Conservation (phyloP, 2,888 invertebrate species). For the Callyntrura sp. region DNA sequence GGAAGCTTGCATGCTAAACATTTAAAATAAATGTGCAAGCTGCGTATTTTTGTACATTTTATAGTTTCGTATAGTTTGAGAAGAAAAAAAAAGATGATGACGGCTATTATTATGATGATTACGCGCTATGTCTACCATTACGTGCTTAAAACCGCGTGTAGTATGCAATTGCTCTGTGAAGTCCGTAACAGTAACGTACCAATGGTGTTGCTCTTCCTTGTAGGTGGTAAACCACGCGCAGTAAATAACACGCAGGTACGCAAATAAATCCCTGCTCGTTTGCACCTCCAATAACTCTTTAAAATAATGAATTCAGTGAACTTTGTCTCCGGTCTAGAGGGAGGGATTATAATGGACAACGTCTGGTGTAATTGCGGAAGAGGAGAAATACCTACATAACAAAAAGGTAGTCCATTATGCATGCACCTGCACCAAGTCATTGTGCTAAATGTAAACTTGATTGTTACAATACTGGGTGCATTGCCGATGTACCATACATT, state of each 20-base stretch:
- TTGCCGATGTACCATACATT: slow-evolving; percentile 2
- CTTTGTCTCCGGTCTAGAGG: slow-evolving; percentile 44
- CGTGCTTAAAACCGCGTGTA: slow-evolving; percentile 2
- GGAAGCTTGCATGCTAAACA: too few relatives aligned
- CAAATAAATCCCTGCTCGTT: slow-evolving; percentile 69
- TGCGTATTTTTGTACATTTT: too few relatives aligned
- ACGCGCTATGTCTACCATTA: slow-evolving; percentile 38
- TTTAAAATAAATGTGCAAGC: too few relatives aligned
- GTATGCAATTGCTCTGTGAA: slow-evolving; percentile 8
- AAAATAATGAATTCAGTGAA: slow-evolving; percentile 38
- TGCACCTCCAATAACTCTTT: slow-evolving; percentile 40
- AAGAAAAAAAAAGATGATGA: slow-evolving; percentile 36
- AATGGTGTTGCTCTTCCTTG: too few relatives aligned
- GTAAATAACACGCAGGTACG: slow-evolving; percentile 43
- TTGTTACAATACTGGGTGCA: too few relatives aligned
- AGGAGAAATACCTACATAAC: neutral
- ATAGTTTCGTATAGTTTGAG: too few relatives aligned
- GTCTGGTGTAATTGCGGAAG: neutral
- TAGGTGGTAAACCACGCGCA: slow-evolving; percentile 40
- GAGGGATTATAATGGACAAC: neutral
- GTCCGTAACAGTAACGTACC: too few relatives aligned
- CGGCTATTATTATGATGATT: slow-evolving; percentile 51
- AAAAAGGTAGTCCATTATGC: too few relatives aligned
- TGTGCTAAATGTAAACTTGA: too few relatives aligned
- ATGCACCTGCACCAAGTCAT: too few relatives aligned